Evolutionary conservation across 2,113 vertebrate genomes (phyloP).

Genomic region (Willisornis vidua): DNA sequence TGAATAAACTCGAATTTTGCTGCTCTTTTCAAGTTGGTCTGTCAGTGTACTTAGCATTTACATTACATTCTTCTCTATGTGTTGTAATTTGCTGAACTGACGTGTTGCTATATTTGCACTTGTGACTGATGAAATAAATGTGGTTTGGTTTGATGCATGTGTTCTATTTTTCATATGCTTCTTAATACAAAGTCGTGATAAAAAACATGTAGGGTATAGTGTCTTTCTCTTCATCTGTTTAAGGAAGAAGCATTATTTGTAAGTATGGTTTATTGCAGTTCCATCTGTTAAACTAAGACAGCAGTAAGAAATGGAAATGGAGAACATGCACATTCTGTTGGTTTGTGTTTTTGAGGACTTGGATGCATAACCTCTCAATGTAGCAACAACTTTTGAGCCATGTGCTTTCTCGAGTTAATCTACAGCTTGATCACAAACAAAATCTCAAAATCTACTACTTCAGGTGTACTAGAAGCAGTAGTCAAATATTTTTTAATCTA

Average conservation of each 20-base stretch:
- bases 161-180: background rate
- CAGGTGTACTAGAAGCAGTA: background rate
- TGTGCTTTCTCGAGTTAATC: background rate
- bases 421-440: background rate
- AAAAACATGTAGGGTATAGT: background rate
- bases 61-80: constrained; percentile 49
- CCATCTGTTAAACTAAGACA: background rate
- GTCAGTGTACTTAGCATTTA: constrained; percentile 63
- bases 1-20: constrained; percentile 43
- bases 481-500: background rate
- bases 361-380: background rate
- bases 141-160: constrained; percentile 38
- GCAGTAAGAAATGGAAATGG: background rate
- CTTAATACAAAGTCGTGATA: background rate
- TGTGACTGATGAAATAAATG: constrained; percentile 74
- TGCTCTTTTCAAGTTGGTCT: constrained; percentile 35
- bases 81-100: constrained; percentile 74
- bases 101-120: constrained; percentile 73
- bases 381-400: background rate
- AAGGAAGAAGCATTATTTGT: background rate
- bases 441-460: background rate
- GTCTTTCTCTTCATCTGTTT: background rate
- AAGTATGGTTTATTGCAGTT: background rate
- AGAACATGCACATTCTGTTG: background rate
- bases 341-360: background rate